A percentile compares a stretch with the other conserved stretches of the same genome.
These are phyloP conservation scores for Sciurus niger DNA, from an alignment of 2,113 vertebrate species.

Conservation along the genomic window DNA sequence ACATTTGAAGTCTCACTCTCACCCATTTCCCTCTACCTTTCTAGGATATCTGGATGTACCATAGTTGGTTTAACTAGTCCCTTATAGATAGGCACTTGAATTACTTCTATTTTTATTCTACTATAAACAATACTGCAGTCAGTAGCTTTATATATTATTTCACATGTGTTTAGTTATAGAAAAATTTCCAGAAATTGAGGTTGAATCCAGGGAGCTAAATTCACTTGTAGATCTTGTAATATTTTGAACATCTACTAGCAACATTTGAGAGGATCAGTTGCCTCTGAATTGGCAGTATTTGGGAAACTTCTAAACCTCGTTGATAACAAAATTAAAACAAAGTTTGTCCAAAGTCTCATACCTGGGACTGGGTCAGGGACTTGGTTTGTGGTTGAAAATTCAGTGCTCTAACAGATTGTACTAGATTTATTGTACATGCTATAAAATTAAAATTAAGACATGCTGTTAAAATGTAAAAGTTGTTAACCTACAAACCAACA, in stretches of 20 bases:
- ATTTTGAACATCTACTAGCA: background rate
- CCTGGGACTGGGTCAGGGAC: background rate
- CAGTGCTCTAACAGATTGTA: background rate
- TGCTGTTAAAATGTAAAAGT: slow-evolving; percentile 51
- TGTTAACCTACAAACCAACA: background rate
- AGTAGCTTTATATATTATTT: slow-evolving; percentile 32
- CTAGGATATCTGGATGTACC: background rate
- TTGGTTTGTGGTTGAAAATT: slow-evolving; percentile 53
- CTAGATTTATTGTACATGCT: slow-evolving; percentile 18
- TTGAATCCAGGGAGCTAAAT: slow-evolving; percentile 34
- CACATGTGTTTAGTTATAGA: background rate
- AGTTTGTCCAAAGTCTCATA: slow-evolving; percentile 29
- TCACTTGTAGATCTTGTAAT: background rate
- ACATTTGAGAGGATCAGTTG: slow-evolving; percentile 10
- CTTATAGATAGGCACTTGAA: background rate
- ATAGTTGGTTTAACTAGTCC: background rate
- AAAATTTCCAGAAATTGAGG: background rate
- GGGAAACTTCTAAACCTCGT: background rate
- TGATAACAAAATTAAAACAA: slow-evolving; percentile 37
- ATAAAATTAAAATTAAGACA: slow-evolving; percentile 15
- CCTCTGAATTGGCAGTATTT: background rate
- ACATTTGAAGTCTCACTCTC: background rate
- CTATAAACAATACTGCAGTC: background rate
- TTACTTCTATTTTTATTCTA: background rate
- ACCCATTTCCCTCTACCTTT: background rate